phyloP scores from a whole-genome alignment of 2,888 invertebrate genomes.

The Nomada fucata region DNA sequence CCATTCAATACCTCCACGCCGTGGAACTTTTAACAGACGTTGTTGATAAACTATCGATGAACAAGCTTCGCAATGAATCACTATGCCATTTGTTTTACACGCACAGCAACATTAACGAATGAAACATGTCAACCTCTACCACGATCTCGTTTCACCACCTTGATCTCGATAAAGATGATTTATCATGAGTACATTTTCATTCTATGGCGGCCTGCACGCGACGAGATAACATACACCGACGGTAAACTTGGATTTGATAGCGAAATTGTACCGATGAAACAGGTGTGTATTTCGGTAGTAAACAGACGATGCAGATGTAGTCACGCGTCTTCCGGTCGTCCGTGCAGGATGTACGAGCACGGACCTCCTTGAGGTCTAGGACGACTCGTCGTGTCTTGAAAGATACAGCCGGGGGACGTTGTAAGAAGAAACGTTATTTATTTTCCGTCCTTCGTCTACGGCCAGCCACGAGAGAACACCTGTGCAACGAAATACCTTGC shows the following conservation, averaged over 20 bases:
- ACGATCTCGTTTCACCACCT: conserved; percentile 70
- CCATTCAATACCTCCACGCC: conserved; percentile 32
- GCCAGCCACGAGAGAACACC: conserved; percentile 57
- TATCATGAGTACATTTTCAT: conserved; percentile 57
- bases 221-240: conserved; percentile 58
- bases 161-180: conserved; percentile 70
- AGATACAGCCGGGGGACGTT: conserved; percentile 21
- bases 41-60: conserved; percentile 33
- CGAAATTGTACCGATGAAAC: conserved; percentile 59
- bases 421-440: conserved; percentile 46
- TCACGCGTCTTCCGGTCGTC: conserved; percentile 66
- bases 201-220: conserved; percentile 50
- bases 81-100: not conserved
- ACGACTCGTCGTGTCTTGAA: conserved; percentile 8
- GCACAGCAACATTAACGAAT: not conserved
- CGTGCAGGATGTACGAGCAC: conserved; percentile 52
- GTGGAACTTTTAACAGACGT: conserved; percentile 9
- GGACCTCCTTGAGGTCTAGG: conserved; percentile 59
- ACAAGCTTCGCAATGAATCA: no score
- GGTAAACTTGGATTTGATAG: conserved; percentile 65
- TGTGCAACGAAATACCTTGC: conserved; percentile 69
- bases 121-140: conserved; percentile 47
- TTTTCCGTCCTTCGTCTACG: conserved; percentile 54
- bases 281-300: conserved; percentile 62
- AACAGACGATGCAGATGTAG: conserved; percentile 62